Conservation (phyloP, 2,888 invertebrate species). For the Prostheceraeus crozeri region DNA sequence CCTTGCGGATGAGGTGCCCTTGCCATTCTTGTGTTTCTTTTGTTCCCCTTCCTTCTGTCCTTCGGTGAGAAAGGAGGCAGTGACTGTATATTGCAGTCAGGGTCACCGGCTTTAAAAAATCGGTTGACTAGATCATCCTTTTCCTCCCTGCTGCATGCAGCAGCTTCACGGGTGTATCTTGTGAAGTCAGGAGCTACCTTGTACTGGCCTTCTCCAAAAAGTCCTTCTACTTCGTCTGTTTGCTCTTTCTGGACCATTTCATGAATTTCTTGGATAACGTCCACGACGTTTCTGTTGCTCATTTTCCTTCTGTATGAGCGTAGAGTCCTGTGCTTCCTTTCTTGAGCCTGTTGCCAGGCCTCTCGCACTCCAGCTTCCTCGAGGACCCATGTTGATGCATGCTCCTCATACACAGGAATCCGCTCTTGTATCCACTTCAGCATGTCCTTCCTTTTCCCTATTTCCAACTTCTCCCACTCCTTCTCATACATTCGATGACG, state of each 20-base stretch:
- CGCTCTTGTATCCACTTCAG: too few species aligned
- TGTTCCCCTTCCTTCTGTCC: too few species aligned
- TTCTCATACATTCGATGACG: not conserved
- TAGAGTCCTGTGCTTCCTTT: conserved; percentile 14
- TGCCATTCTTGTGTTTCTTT: not conserved
- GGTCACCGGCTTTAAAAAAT: too few species aligned
- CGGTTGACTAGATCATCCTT: too few species aligned
- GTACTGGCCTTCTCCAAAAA: not conserved
- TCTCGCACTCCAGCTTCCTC: conserved; percentile 15
- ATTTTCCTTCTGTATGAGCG: not conserved
- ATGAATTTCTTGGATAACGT: conserved; percentile 1
- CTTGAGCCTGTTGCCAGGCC: conserved; percentile 24
- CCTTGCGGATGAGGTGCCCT: not conserved
- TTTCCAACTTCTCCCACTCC: conserved; percentile 7
- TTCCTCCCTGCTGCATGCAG: too few species aligned
- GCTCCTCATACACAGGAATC: not conserved
- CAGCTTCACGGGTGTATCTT: too few species aligned
- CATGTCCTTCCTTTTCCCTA: too few species aligned
- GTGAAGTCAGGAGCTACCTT: conserved; percentile 15
- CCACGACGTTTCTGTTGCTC: conserved; percentile 1
- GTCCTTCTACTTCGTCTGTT: not conserved
- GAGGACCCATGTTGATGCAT: conserved; percentile 18
- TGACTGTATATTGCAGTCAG: too few species aligned
- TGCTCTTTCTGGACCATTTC: conserved; percentile 3
- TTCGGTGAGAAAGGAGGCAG: too few species aligned